Percentiles rank a stretch among this genome's conserved stretches.
phyloP scores from a whole-genome alignment of 2,797 vertebrate species.

The Hypotaenidia philippensis region DNA sequence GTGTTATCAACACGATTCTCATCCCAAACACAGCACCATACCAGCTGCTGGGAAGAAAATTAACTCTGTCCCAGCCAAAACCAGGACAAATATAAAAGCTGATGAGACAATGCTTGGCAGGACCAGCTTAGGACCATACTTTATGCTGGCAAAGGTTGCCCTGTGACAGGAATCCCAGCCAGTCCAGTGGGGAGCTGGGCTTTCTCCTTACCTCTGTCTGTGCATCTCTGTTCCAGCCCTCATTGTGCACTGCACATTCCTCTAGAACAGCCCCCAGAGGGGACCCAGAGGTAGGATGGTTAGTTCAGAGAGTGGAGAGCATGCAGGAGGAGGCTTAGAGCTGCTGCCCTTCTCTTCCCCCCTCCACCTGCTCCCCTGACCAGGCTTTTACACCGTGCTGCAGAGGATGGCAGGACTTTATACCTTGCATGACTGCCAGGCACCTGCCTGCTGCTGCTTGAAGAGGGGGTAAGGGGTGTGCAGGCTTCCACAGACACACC shows the following conservation, averaged over 20 bases:
- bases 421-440: not conserved
- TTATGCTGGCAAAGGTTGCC: not conserved
- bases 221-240: not conserved
- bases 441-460: not conserved
- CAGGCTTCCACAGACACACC: not conserved
- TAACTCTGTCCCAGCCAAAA: too few relatives aligned
- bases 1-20: too few relatives aligned
- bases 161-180: not conserved
- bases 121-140: not conserved
- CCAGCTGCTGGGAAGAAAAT: too few relatives aligned
- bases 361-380: fast-evolving
- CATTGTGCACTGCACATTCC: not conserved
- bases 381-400: not conserved
- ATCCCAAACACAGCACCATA: too few relatives aligned
- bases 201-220: not conserved
- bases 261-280: too few relatives aligned
- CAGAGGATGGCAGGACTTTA: not conserved
- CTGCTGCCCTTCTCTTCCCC: not conserved
- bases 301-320: not conserved
- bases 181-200: not conserved
- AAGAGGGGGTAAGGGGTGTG: not conserved
- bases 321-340: not conserved
- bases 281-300: not conserved
- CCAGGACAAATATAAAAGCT: not conserved
- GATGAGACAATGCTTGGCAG: not conserved